phyloP scores from a whole-genome alignment of 1,140 invertebrate genomes.

The Choristoneura fumiferana region DNA sequence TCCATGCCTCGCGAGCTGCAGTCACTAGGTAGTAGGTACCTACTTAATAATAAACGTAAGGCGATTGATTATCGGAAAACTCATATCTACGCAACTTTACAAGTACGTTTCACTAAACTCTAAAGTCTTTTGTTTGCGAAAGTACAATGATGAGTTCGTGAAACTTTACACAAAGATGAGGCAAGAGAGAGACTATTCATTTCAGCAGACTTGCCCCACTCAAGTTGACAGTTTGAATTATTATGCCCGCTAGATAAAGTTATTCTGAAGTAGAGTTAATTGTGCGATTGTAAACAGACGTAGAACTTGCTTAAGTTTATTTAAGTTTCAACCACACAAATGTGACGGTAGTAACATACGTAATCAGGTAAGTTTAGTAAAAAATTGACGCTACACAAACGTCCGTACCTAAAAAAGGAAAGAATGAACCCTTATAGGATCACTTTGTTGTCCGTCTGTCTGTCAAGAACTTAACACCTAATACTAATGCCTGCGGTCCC shows the following conservation, averaged over 20 bases:
- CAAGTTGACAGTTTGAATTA: conserved; percentile 14
- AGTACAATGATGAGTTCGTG: neutral
- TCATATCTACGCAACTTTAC: neutral
- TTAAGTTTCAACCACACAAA: neutral
- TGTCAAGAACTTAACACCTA: no score
- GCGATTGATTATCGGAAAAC: neutral
- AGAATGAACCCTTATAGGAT: no score
- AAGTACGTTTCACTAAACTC: neutral
- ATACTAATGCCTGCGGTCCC: no score
- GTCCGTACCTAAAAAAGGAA: no score
- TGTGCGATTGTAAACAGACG: neutral
- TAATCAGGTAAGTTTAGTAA: conserved; percentile 20
- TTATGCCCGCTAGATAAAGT: neutral
- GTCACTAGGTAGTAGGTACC: no score
- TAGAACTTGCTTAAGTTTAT: conserved; percentile 14
- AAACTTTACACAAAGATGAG: conserved; percentile 15
- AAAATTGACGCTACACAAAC: no score
- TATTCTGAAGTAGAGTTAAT: conserved; percentile 4
- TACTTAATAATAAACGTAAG: neutral
- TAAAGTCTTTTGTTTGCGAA: conserved; percentile 9
- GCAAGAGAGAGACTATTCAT: conserved; percentile 10
- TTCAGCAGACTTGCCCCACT: conserved; percentile 3
- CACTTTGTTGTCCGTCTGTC: no score
- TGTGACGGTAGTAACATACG: no score
- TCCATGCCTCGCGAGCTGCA: neutral